These are phyloP conservation scores for Apogon hyalosoma DNA, from an alignment of 2,797 vertebrate genomes.

Conservation along the genomic window DNA sequence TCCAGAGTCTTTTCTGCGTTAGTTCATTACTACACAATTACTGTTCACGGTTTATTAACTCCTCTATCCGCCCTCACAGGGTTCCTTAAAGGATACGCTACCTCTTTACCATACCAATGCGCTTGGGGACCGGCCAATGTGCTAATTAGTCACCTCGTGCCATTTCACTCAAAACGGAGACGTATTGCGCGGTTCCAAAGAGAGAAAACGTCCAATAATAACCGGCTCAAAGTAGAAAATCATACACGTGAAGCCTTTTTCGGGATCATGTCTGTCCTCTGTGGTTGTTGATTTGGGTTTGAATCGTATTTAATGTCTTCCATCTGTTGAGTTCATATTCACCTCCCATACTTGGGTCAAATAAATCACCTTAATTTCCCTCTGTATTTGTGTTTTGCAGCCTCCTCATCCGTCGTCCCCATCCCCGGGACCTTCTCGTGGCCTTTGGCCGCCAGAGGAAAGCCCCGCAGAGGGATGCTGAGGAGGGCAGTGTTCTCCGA, in stretches of 20 bases:
- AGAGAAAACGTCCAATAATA: slow-evolving; percentile 55
- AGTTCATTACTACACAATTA: slow-evolving; percentile 99
- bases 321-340: background rate
- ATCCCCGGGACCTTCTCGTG: slow-evolving; percentile 97
- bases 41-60: slow-evolving; percentile 99
- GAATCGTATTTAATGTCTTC: background rate
- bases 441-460: slow-evolving; percentile 92
- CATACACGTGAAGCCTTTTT: slow-evolving; percentile 9
- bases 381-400: slow-evolving; percentile 65
- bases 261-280: too few relatives aligned
- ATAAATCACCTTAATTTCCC: too few relatives aligned
- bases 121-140: slow-evolving; percentile 90
- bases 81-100: slow-evolving; percentile 87
- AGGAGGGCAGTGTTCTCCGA: slow-evolving; percentile 96
- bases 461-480: slow-evolving; percentile 95
- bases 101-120: slow-evolving; percentile 95
- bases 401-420: slow-evolving; percentile 90
- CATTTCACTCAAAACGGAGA: slow-evolving; percentile 88
- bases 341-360: background rate
- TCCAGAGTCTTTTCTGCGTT: slow-evolving; percentile 97
- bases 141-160: slow-evolving; percentile 97
- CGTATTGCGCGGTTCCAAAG: slow-evolving; percentile 68
- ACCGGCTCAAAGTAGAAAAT: slow-evolving; percentile 12
- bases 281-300: background rate
- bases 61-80: slow-evolving; percentile 91